Conservation (phyloP, 2,113 vertebrate genomes). For the Chroicocephalus ridibundus region DNA sequence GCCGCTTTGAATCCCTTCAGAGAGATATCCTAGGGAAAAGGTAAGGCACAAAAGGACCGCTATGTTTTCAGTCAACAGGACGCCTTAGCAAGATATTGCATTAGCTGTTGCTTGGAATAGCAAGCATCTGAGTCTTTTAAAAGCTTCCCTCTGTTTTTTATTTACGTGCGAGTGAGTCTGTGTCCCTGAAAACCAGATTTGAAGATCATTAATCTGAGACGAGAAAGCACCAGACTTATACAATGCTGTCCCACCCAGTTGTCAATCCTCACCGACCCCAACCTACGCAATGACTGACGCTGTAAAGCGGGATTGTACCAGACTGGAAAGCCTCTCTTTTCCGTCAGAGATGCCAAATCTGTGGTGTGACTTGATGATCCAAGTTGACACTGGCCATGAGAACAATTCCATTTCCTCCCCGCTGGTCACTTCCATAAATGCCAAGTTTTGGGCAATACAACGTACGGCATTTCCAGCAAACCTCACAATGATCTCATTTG, state of each 20-base stretch:
- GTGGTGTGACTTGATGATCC: background rate
- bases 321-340: constrained; percentile 19
- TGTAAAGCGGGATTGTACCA: background rate
- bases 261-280: constrained; percentile 17
- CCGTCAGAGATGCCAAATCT: background rate
- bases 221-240: constrained; percentile 2
- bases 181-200: constrained; percentile 56
- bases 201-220: constrained; percentile 47
- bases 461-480: constrained; percentile 42
- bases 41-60: background rate
- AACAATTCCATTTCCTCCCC: constrained; percentile 4
- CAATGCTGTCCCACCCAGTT: constrained; percentile 52
- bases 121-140: constrained; percentile 39
- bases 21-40: background rate
- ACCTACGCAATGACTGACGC: constrained; percentile 35
- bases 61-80: background rate
- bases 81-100: background rate
- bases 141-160: constrained; percentile 63
- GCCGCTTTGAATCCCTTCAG: background rate
- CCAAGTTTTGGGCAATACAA: constrained; percentile 55
- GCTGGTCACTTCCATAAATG: constrained; percentile 33
- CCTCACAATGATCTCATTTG: background rate
- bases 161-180: constrained; percentile 29
- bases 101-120: constrained; percentile 23
- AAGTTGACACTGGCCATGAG: constrained; percentile 2